Evolutionary conservation across 2,113 vertebrate genomes (phyloP), one percentile per base, ranked within the genome.

Genomic region (Zosterops lateralis): DNA sequence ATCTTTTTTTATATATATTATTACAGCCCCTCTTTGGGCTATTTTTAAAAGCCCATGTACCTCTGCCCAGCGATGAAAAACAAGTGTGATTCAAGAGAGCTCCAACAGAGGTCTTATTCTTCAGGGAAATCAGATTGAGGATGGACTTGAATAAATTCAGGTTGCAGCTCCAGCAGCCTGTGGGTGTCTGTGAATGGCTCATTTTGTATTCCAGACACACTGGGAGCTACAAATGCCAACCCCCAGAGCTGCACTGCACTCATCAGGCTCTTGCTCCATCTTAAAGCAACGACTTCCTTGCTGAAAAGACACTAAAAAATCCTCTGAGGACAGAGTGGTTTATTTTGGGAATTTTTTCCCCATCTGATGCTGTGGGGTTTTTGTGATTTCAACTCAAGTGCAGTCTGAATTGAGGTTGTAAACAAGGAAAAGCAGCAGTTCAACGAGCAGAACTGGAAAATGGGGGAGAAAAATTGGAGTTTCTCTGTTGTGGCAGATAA

Each of bases 101-200:
- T 97, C 96, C 98, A 98, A 97, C 97, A 98, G 98, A 98, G 97
- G 95, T 85, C 97, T 96, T 97, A 98, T 99, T 98, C 98, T 99
- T 98, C 80, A 86, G 95, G 96, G 97, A 98, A 98, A 98, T 98
- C 97, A 93, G 97, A 90, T 97, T 96, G 95, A 89, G 97, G 89
- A 96, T 97, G 97, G 97, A 95, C 97, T 94, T 97, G 97, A 98
- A 98, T 97, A 97, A 97, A 97, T 96, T 95, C 74, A 84, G 95
- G 64, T 84, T 97, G 96, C 87, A 97, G 95, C 97, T 97, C 93
- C 36, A 90, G 87, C 87, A 97, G 95, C 95, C 95, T 97, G 97
- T 98, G 97, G 97, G 98, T 98, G 97, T 97, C 96, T 97, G 95
- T 97, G 98, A 97, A 97, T 97, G 97, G 97, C 98, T 98, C 97